phyloP scores from a whole-genome alignment of 2,113 vertebrate genomes.

The Rhinopomastus cyanomelas region DNA sequence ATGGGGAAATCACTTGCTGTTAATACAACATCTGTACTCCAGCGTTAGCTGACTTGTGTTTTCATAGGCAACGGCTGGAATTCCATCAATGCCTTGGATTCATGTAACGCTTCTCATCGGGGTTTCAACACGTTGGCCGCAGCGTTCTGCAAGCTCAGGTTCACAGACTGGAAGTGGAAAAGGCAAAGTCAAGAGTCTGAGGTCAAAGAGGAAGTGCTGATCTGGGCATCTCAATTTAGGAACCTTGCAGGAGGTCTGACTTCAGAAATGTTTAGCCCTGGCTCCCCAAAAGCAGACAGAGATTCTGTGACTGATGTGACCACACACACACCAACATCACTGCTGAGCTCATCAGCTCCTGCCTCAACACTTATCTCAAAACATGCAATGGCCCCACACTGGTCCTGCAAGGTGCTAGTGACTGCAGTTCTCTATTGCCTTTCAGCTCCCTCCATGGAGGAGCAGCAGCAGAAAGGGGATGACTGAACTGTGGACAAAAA shows the following conservation, averaged over 20 bases:
- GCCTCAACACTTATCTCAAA: background rate
- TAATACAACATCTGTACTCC: constrained; percentile 21
- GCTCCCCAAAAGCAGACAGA: background rate
- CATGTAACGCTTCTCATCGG: background rate
- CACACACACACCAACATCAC: background rate
- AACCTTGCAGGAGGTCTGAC: background rate
- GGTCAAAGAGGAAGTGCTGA: background rate
- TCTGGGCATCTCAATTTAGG: background rate
- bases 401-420: background rate
- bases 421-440: background rate
- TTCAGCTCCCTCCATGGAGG: background rate
- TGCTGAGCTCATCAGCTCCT: background rate
- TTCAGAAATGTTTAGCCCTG: background rate
- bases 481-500: background rate
- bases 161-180: background rate
- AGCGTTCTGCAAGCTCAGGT: background rate
- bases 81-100: constrained; percentile 1
- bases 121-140: accelerated
- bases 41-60: constrained; percentile 7
- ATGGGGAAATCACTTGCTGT: background rate
- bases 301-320: background rate
- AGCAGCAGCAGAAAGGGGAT: background rate
- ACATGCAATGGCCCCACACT: background rate
- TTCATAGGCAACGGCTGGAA: background rate
- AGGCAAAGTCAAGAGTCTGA: background rate